These are phyloP conservation scores for Gobius niger DNA, from an alignment of 2,113 vertebrate genomes.

Conservation along the genomic window DNA sequence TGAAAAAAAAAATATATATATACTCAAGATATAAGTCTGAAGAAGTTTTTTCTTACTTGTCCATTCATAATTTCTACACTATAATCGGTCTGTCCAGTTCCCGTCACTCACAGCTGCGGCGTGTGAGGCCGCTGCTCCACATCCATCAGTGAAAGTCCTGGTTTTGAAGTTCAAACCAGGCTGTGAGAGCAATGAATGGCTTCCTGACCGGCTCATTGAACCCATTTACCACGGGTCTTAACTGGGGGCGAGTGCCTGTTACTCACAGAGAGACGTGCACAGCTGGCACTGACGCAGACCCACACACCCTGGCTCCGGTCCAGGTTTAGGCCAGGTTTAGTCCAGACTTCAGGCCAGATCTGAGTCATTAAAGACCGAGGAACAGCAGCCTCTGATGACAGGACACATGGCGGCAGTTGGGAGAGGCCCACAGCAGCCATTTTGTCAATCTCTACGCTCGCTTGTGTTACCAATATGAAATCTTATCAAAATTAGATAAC, in stretches of 20 bases:
- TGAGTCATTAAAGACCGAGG: conserved; percentile 62
- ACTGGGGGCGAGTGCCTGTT: conserved; percentile 41
- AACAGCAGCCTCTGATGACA: conserved; percentile 57
- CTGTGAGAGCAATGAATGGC: conserved; percentile 59
- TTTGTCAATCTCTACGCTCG: no score
- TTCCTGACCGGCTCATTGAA: conserved; percentile 64
- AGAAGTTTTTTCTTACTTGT: no score
- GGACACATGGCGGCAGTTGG: conserved; percentile 22
- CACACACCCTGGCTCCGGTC: conserved; percentile 44
- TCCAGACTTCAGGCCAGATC: conserved; percentile 49
- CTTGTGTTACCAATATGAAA: no score
- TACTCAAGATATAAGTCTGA: no score
- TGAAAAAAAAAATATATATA: no score
- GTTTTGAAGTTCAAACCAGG: conserved; percentile 41
- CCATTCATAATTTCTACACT: no score
- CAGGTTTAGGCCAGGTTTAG: neutral
- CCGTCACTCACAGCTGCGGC: conserved; percentile 51
- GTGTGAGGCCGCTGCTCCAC: conserved; percentile 62
- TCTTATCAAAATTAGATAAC: no score
- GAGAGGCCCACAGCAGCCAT: conserved; percentile 24
- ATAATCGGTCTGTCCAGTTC: neutral
- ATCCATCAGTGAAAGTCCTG: conserved; percentile 52
- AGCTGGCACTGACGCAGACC: conserved; percentile 63
- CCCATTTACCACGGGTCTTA: conserved; percentile 42
- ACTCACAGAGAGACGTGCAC: conserved; percentile 55